Evolutionary conservation across 2,888 invertebrate genomes (phyloP), one percentile per base, ranked within the genome.

Genomic region (Platycheirus albimanus): DNA sequence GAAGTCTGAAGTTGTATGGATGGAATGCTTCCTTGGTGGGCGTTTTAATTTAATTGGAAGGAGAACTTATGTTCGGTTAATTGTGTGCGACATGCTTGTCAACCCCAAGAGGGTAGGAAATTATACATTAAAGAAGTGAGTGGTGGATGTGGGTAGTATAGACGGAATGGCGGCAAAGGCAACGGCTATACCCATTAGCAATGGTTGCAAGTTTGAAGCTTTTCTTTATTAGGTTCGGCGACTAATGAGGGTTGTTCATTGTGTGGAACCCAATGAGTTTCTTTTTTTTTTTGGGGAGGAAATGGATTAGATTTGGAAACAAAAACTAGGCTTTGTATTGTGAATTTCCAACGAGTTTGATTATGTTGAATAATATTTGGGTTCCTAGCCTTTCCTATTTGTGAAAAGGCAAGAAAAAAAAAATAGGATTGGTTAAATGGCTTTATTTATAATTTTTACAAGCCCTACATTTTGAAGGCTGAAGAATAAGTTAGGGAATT

Each of bases 61-160:
- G 63, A 77, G 64, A 83, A 78, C 77, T 56, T 74, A 72, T 77
- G 78, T 72, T 78, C 56, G 64, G 78, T 69, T 74, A 83, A 78
- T 78, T 83, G 83, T 74, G 72, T 63, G 83, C 83, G 83, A 78
- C 77, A 63, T 69, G 81, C 66, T 67, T 77, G 76, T 76, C 76
- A 58, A 58, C 52, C 24, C 52, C 6, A 4, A 38, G 28, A 17
- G 64, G 52, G 43, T 63, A 28, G 52, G 10, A 58, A 33, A 51
- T 56, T 19, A 17, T 17, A 36, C 41, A 33, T 11, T 4, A 13
- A 1, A 41, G 11, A 15, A 58, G 1, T 43, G n/a, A 11, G 38
- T 19, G 5, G 15, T 33, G 24, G 2, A 36, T 61, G 52, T 43
- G 43, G 36, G 49, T 58, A 51, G 51, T 20, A n/a, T n/a, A 30